Evolutionary conservation across 1,140 invertebrate species (phyloP), one percentile per base, ranked within the genome.

Genomic region (Chironomus striatipennis): DNA sequence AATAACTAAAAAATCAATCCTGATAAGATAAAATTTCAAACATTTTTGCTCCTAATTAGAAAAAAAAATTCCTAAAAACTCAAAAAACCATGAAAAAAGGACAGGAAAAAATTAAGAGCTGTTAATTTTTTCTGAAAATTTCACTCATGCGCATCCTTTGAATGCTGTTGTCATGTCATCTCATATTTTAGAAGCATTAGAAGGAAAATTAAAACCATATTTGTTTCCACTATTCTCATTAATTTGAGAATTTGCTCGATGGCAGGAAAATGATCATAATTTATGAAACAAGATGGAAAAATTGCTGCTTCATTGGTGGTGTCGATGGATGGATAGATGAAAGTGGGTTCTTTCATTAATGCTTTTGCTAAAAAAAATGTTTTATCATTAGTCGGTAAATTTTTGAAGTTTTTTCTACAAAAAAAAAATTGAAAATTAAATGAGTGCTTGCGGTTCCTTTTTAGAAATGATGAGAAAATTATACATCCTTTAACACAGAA

Each of bases 161-260:
- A n/a, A 57, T 12, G 12, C 5, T 57, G 47, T 57, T 57, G 47
- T 57, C 47, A 57, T 57, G 12, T 57, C 47, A 57, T 57, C 12
- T 57, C 15, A 15, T 47, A 47, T 57, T 12, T 57, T n/a, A 57
- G 10, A 70, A 70, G 65, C 65, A 70, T 70, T 70, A 18, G 65
- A 70, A 10, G 20, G 65, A 70, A 70, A 70, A 70, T 70, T 70
- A 70, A 70, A 70, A 20, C 65, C 65, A 20, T 70, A 70, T 70
- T 70, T 20, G 65, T 70, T 70, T 18, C 65, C 65, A 21, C 20
- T n/a, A 57, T n/a, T n/a, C n/a, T 57, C 47, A 57, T 57, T 57
- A 57, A n/a, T 57, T 57, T 57, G 47, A 57, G 47, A n/a, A 57
- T n/a, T 57, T 57, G 47, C 47, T 15, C 5, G 24, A 34, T 34